Base-by-base conservation (phyloP, 2,888 invertebrate genomes). In the Morpho helenor region DNA sequence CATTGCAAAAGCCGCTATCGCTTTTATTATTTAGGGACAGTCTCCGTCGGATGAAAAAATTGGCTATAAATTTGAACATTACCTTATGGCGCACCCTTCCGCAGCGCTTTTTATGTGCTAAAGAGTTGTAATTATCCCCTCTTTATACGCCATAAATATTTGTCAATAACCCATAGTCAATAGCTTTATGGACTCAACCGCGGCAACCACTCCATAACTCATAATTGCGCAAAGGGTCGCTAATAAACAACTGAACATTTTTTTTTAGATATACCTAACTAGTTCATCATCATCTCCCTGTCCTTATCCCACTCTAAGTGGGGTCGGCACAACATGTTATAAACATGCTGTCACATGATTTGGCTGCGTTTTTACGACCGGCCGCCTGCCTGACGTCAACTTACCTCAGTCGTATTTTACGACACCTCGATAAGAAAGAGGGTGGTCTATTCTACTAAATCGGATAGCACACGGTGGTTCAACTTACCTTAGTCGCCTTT, bases 91-190 rank as follows among this genome's bases (percentile, higher is more conserved):
- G 79, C 87, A 86, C 87, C 89, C 87, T 87, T 87, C 81, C 76
- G 75, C 71, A 72, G 64, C 71, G 75, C 80, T 85, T 87, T 89
- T 88, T 89, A 88, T 84, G 84, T 80, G 82, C 81, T 82, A 89
- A 89, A 89, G 87, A 90, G 87, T 88, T 89, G 87, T 89, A 89
- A 90, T 90, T 90, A 89, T 87, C 82, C 84, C 83, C 84, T 87
- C 80, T 87, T 88, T 87, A 87, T 89, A 85, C 82, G 81, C 82
- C 84, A 87, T 89, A 88, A 89, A 88, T 88, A 88, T 89, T 88
- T 88, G 88, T 87, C 88, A 89, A 87, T 88, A 88, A 86, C 84
- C 85, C 82, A 79, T 84, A 82, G 78, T 86, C 80, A 84, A 87
- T 86, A 82, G 55, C 78, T 87, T 88, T 87, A 89, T 89, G 84